These are phyloP conservation scores for Hipposideros larvatus DNA, from an alignment of 2,797 vertebrate species.

Conservation along the genomic window DNA sequence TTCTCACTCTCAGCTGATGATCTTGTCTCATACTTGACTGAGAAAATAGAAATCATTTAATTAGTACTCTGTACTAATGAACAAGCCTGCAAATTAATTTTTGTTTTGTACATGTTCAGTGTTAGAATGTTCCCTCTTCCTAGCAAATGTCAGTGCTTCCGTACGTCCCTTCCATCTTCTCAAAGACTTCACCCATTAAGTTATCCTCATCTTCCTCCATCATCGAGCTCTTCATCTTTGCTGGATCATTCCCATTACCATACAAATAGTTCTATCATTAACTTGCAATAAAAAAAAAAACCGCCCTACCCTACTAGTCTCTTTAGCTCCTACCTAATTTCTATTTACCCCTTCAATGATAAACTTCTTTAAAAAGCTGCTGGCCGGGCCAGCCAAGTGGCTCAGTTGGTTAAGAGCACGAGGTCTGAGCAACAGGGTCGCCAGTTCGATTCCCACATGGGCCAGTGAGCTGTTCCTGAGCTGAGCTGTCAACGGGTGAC, in stretches of 20 bases:
- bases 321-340: not conserved
- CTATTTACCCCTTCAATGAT: not conserved
- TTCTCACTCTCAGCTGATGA: not conserved
- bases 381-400: too few species aligned
- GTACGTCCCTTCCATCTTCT: not conserved
- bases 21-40: not conserved
- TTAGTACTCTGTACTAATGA: not conserved
- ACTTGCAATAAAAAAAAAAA: not conserved
- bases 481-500: too few species aligned
- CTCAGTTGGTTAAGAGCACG: too few species aligned
- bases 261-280: not conserved
- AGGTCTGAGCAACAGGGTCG: too few species aligned
- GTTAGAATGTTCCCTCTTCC: not conserved
- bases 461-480: too few species aligned
- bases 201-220: not conserved
- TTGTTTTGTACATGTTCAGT: not conserved
- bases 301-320: not conserved
- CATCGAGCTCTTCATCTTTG: not conserved
- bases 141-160: not conserved
- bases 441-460: too few species aligned
- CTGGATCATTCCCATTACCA: not conserved
- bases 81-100: not conserved
- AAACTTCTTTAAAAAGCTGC: not conserved
- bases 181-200: not conserved
- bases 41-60: not conserved